phyloP scores from a whole-genome alignment of 2,113 vertebrate genomes.

The Pholis gunnellus region DNA sequence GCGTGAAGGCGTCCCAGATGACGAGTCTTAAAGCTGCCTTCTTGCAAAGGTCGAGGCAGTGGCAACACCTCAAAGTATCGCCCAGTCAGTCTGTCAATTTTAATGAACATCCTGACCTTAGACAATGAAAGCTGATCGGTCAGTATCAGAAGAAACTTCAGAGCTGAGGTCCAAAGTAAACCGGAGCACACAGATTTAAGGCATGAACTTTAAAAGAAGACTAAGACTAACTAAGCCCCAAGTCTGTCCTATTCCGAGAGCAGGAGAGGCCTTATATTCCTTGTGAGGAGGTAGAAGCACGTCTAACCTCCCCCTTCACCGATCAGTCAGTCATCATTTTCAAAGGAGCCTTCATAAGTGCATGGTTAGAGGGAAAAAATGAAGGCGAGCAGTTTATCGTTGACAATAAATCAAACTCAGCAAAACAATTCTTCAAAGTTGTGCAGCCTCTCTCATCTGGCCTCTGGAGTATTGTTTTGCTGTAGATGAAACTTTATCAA shows the following conservation, averaged over 20 bases:
- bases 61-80: slow-evolving; percentile 68
- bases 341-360: slow-evolving; percentile 46
- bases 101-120: slow-evolving; percentile 86
- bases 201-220: neutral
- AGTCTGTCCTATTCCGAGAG: neutral
- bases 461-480: slow-evolving; percentile 42
- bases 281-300: neutral
- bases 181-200: neutral
- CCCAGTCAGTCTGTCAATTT: slow-evolving; percentile 77
- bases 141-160: slow-evolving; percentile 7
- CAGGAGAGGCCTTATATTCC: neutral
- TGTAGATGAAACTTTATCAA: slow-evolving; percentile 39
- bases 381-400: slow-evolving; percentile 28
- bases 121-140: slow-evolving; percentile 78
- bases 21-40: slow-evolving; percentile 70
- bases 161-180: neutral
- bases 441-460: slow-evolving; percentile 54
- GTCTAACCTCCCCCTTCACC: neutral
- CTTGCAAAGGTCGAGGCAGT: slow-evolving; percentile 79
- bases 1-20: slow-evolving; percentile 60
- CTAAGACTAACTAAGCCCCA: neutral
- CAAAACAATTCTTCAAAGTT: slow-evolving; percentile 67
- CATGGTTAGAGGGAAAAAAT: slow-evolving; percentile 4
- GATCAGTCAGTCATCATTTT: slow-evolving; percentile 59
- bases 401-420: slow-evolving; percentile 63